Conservation (phyloP, 1,140 invertebrate species). For the Cydia fagiglandana region DNA sequence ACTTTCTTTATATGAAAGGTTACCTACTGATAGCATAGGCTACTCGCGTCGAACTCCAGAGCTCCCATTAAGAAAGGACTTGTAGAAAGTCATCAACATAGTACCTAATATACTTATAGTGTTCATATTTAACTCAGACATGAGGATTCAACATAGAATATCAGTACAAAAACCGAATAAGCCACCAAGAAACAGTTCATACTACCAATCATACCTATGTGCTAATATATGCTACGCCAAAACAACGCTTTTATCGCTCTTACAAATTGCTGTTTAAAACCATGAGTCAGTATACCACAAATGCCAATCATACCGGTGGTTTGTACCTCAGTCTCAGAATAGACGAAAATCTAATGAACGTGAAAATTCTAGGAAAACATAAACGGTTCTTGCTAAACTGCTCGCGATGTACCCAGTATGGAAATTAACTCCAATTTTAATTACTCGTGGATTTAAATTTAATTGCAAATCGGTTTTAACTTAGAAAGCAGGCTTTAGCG, state of each 20-base stretch:
- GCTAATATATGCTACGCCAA: background rate
- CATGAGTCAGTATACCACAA: background rate
- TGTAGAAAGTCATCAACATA: too few species aligned
- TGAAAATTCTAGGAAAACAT: background rate
- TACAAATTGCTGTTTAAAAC: constrained; percentile 9
- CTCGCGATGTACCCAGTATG: background rate
- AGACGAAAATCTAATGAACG: background rate
- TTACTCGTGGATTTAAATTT: background rate
- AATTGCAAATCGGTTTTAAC: background rate
- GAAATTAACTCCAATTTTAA: constrained; percentile 1
- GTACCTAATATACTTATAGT: too few species aligned
- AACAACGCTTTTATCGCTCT: background rate
- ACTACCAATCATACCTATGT: background rate
- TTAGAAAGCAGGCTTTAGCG: background rate
- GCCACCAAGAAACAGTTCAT: background rate
- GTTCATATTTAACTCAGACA: too few species aligned
- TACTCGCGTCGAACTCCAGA: too few species aligned
- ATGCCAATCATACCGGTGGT: background rate
- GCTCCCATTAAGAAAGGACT: too few species aligned
- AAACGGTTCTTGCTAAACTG: background rate
- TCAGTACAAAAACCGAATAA: background rate
- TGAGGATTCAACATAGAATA: too few species aligned
- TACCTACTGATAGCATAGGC: too few species aligned
- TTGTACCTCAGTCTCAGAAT: background rate
- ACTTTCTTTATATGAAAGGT: too few species aligned